Conservation (phyloP, 2,888 invertebrate genomes). For the Lithodes maja region DNA sequence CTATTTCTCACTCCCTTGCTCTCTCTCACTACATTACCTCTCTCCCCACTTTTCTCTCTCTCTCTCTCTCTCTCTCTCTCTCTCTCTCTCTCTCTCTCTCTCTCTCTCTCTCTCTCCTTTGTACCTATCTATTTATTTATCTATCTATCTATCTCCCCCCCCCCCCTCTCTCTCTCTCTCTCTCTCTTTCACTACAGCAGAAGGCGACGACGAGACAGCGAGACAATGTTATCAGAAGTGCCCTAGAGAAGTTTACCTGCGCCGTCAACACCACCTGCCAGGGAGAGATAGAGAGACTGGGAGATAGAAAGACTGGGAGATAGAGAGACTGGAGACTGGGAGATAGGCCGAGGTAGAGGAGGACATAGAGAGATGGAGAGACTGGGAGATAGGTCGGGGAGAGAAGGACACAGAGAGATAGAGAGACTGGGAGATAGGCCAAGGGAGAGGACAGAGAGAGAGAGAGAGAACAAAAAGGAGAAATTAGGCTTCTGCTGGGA, state of each 20-base stretch:
- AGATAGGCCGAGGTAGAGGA: no score
- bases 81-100: not conserved
- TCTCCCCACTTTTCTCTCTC: not conserved
- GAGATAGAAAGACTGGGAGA: no score
- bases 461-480: no score
- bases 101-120: not conserved
- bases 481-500: no score
- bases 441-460: no score
- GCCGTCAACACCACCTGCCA: not conserved
- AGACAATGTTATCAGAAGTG: not conserved
- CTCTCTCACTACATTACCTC: no score
- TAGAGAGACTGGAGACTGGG: no score
- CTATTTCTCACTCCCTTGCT: no score
- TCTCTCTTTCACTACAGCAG: not conserved
- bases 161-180: conserved; percentile 6
- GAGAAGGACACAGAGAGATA: no score
- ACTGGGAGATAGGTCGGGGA: no score
- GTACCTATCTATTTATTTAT: not conserved
- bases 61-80: not conserved
- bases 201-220: not conserved
- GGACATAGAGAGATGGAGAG: no score
- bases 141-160: conserved; percentile 5
- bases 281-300: not conserved
- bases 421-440: no score
- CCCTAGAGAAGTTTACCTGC: not conserved